phyloP scores from a whole-genome alignment of 2,113 vertebrate species.

The Hassar affinis region DNA sequence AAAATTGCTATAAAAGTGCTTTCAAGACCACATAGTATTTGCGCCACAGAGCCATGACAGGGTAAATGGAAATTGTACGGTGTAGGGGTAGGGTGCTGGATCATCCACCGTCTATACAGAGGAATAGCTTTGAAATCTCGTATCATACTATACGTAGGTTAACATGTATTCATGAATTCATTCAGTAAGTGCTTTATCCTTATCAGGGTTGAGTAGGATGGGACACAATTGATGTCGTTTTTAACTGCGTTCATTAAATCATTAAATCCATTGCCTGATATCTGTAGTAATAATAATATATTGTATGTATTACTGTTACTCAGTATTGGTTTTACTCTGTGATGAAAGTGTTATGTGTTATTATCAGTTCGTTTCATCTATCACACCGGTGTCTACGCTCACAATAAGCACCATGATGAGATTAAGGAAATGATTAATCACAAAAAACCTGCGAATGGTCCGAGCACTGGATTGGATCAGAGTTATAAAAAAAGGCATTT shows the following conservation, averaged over 20 bases:
- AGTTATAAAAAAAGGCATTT: conserved; percentile 1
- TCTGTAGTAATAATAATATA: not conserved
- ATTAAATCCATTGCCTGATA: not conserved
- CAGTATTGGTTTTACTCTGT: not conserved
- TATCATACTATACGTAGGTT: not conserved
- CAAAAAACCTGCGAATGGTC: conserved; percentile 4
- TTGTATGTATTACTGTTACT: not conserved
- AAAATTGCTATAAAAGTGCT: too few relatives aligned
- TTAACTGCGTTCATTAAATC: not conserved
- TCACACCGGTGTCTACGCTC: not conserved
- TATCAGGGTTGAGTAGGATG: not conserved
- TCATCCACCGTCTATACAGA: not conserved
- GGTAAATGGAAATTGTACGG: not conserved
- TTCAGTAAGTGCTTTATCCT: not conserved
- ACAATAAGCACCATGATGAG: conserved; percentile 38
- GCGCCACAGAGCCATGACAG: not conserved
- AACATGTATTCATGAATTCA: not conserved
- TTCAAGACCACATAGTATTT: not conserved
- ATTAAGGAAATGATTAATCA: conserved; percentile 44
- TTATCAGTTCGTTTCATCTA: not conserved
- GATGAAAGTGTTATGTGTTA: not conserved
- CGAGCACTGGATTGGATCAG: conserved; percentile 15
- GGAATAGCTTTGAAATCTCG: not conserved
- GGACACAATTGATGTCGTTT: too few relatives aligned
- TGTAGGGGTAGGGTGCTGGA: not conserved